Evolutionary conservation across 2,888 invertebrate species (phyloP), one percentile per base, ranked within the genome.

Genomic region (Coremacera marginata): DNA sequence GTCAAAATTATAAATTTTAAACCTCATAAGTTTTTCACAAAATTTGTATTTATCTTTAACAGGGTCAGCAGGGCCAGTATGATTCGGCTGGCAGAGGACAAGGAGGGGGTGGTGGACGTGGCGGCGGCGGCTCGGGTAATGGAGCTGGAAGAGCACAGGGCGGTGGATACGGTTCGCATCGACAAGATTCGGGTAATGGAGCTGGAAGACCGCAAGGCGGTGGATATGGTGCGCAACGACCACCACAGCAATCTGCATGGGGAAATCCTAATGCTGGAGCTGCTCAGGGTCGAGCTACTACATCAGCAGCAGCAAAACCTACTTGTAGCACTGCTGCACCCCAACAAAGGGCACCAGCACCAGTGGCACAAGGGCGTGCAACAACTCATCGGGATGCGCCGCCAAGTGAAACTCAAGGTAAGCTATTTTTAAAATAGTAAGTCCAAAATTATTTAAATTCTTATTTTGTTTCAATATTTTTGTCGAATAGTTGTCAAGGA

Each of bases 381-480:
- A 84, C 84, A 2, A 63, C 83, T 25, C 85, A 85, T 79, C 80
- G 84, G 44, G 84, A 80, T 75, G 67, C 76, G 19, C 75, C 80
- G 9, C 70, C 74, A 11, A 79, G 75, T 25, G 79, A 80, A 60
- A 77, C 78, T 2, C 77, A 76, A 44, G 62, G 68, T 70, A 52
- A 52, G 19, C 8, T n/a, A 1, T 52, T 19, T 52, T 52, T 55
- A 19, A 55, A 25, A 5, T 11, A 62, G 31, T 1, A n/a, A 62
- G 11, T 19, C 8, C 22, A 62, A 14, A 31, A 27, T 9, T 62
- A 19, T 71, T 71, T 71, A 22, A 37, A 16, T 73, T 7, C 16
- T 5, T 37, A 70, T 25, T 22, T 55, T 70, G 19, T 70, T 52
- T n/a, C 7, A 19, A 51, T 51, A 9, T 52, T 55, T 71, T 71